Evolutionary conservation across 1,140 invertebrate species (phyloP).

Genomic region (Pseudomyrmex cubaensis): DNA sequence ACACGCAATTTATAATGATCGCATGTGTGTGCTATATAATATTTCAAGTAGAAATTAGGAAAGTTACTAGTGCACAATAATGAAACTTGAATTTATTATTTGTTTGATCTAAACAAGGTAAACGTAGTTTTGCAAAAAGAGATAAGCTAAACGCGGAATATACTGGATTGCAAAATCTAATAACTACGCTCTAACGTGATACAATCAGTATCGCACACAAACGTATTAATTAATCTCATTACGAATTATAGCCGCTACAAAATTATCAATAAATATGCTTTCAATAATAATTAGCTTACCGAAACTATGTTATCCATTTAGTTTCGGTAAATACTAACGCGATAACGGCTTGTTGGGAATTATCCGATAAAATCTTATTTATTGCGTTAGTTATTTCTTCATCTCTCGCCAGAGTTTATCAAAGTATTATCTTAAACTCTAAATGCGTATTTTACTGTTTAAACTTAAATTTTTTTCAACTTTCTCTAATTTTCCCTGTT

Average conservation of each 20-base stretch:
- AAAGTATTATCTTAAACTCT: too few species aligned
- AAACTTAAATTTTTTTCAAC: too few species aligned
- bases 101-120: slow-evolving; percentile 7
- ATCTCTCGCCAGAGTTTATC: too few species aligned
- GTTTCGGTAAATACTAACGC: slow-evolving; percentile 48
- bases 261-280: slow-evolving; percentile 63
- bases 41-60: too few species aligned
- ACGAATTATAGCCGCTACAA: slow-evolving; percentile 36
- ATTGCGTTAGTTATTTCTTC: slow-evolving; percentile 37
- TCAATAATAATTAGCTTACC: slow-evolving; percentile 65
- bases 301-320: slow-evolving; percentile 55
- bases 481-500: too few species aligned
- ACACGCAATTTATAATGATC: too few species aligned
- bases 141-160: slow-evolving; percentile 11
- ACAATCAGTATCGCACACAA: slow-evolving; percentile 27
- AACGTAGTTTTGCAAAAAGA: not conserved
- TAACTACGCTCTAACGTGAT: slow-evolving; percentile 18
- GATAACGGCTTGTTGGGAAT: slow-evolving; percentile 33
- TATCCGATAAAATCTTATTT: slow-evolving; percentile 59
- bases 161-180: slow-evolving; percentile 43
- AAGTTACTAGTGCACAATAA: too few species aligned
- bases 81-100: not conserved
- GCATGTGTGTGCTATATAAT: too few species aligned
- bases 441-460: too few species aligned
- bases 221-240: slow-evolving; percentile 47